Base-by-base conservation (phyloP, 2,888 invertebrate genomes). In the Andrena dorsata region DNA sequence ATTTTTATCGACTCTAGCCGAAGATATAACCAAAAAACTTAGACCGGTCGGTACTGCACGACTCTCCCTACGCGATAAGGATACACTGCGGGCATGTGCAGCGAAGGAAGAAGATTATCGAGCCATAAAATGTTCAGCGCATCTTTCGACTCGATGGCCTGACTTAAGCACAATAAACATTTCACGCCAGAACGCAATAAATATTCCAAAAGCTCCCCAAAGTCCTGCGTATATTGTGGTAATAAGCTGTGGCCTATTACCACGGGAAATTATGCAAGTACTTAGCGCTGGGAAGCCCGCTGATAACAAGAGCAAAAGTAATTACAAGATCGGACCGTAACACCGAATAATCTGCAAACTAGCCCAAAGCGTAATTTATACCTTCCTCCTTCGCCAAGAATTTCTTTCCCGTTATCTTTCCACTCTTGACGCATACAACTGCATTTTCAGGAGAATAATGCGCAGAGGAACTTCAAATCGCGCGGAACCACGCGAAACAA, bases 241-340 rank as follows among this genome's bases (percentile, higher is more conserved):
- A 49, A 78, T 64, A 73, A 73, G 49, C 72, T 35, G 63, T 64
- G 47, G 61, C 53, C 71, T 68, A 51, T 60, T 79, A 65, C 51
- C 32, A 23, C 7, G 28, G n/a, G 41, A 35, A 75, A 82, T 74
- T 80, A 58, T 65, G 79, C 65, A 66, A 47, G 74, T 66, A 61
- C 70, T 60, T 65, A 16, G 41, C 26, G 28, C 51, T n/a, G 6
- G 13, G 28, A 65, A 32, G 23, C 41, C 16, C 10, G 28, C 60
- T 70, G 73, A 65, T 82, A 80, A 64, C 56, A 64, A 75, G 30
- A n/a, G 53, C 30, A 47, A 71, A 71, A 77, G 71, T 76, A 77
- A 76, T 76, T 82, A 85, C 60, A 63, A 74, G 64, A 76, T 76
- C 35, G 20, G 26, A 23, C 26, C 51, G 60, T 71, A 66, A 66